Base-by-base conservation (phyloP, 2,888 invertebrate genomes). In the Sarcophaga variegata region DNA sequence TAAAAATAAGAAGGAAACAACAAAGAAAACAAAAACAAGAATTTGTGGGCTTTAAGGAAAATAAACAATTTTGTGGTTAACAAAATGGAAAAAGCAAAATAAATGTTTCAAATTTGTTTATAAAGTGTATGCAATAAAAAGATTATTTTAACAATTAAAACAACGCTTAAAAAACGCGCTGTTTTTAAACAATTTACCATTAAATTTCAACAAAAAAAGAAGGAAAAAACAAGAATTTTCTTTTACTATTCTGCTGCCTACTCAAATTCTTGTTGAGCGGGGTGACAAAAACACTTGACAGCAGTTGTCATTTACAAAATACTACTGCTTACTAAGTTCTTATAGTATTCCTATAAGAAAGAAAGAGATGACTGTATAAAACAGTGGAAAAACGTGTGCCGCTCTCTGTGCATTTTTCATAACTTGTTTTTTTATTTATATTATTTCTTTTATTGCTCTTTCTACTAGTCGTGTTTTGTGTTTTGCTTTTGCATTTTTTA, bases 361-460 rank as follows among this genome's bases (percentile, higher is more conserved):
- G 67, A 87, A 49, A 83, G 78, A 79, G 83, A 84, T n/a, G 20
- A 67, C n/a, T 1, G 17, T 81, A 78, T 78, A 54, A 37, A 8
- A 37, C 37, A 78, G 49, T 12, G 27, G 67, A 69, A 86, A 86
- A 86, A 86, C 83, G 83, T 87, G 86, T 87, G 71, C 83, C 86
- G 86, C 86, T 87, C 86, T 87, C 86, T 79, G 67, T 76, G 83
- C 75, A 82, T 77, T 81, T 80, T 82, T 81, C 47, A 77, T 81
- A 83, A 83, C 83, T 87, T 79, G 77, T 83, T 81, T 85, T 85
- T 74, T 74, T 66, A 17, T 12, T 76, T 82, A 27, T 82, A 49
- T 67, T 72, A 37, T 70, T 60, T 54, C 5, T 54, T 63, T 76
- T 37, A 76, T 81, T 17, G 14, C 4, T 70, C 69, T 37, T 69